Base-by-base conservation (phyloP, 2,113 vertebrate species). In the Seriola quinqueradiata region DNA sequence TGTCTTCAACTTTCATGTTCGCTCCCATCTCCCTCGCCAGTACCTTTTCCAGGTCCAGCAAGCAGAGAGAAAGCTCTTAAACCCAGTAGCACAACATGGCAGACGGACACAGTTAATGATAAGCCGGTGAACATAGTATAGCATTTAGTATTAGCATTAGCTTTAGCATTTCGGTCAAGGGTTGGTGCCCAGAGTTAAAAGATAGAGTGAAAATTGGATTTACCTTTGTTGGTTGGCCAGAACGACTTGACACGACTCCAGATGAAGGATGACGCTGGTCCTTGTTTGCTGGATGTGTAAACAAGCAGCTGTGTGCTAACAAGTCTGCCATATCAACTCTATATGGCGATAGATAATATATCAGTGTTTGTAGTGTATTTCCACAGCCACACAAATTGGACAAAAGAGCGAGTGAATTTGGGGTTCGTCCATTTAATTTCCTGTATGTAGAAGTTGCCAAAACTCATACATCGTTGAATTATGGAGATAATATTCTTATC, bases 321-420 rank as follows among this genome's bases (percentile, higher is more conserved):
- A 52, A 21, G 19, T 8, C 50, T 21, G 50, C 4, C 17, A 21
- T 7, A 36, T 52, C 8, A 52, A 21, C 50, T 52, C 21, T 9
- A 21, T 16, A 7, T 52, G 50, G 1, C 10, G 50, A 52, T 48
- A 16, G 44, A 16, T 16, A 48, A 16, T 8, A 52, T 19, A 54
- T 48, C 21, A 54, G 19, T 55, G 50, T 74, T 71, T 40, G 66
- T 10, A 58, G 58, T 16, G 38, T 21, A 42, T 48, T 72, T 72
- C 48, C 5, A 21, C 42, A 67, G 44, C 78, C 19, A 50, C 63
- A 21, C 34, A 36, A 36, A n/a, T 59, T 80, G 85, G 73, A 58
- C 11, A 59, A 21, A 71, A 28, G 28, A 28, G 28, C 28, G 28
- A 55, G 63, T 17, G 38, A 21, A 8, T 14, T 3, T 72, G 5